Conservation (phyloP, 2,888 invertebrate genomes). For the Epirrita christyi region DNA sequence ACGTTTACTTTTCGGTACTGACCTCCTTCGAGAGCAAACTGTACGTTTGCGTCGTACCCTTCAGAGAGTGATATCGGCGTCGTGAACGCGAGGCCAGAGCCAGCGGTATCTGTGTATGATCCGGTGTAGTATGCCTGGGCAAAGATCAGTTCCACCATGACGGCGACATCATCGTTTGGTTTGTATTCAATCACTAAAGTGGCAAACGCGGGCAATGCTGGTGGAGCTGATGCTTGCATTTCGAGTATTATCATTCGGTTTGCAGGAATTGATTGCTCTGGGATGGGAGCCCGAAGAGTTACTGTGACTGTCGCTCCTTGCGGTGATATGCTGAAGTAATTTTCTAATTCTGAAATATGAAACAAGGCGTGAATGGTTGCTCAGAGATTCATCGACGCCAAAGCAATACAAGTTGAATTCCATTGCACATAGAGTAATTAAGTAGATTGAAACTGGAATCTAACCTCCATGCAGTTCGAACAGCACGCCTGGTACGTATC, state of each 20-base stretch:
- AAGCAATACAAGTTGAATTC: too few relatives aligned
- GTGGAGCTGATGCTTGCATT: conserved; percentile 15
- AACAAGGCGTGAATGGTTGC: conserved; percentile 7
- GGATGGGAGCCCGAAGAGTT: conserved; percentile 20
- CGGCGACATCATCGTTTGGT: background rate
- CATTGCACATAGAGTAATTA: too few relatives aligned
- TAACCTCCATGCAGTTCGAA: conserved; percentile 33
- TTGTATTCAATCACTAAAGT: conserved; percentile 21
- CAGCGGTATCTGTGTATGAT: conserved; percentile 31
- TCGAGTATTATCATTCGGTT: conserved; percentile 13
- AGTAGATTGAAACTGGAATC: background rate
- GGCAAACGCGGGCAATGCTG: conserved; percentile 13
- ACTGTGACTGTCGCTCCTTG: conserved; percentile 29
- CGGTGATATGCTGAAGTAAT: conserved; percentile 26
- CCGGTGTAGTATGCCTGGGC: conserved; percentile 44
- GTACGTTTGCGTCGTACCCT: conserved; percentile 41
- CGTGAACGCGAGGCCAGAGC: conserved; percentile 32
- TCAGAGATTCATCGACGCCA: too few relatives aligned
- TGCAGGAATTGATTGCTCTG: conserved; percentile 18
- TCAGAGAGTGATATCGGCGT: conserved; percentile 35
- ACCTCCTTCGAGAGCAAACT: conserved; percentile 48
- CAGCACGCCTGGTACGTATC: conserved; percentile 39
- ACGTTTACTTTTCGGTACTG: conserved; percentile 1
- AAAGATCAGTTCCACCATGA: conserved; percentile 16
- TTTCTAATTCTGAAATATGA: conserved; percentile 29